phyloP scores from a whole-genome alignment of 1,140 invertebrate species.

The Spodoptera frugiperda region DNA sequence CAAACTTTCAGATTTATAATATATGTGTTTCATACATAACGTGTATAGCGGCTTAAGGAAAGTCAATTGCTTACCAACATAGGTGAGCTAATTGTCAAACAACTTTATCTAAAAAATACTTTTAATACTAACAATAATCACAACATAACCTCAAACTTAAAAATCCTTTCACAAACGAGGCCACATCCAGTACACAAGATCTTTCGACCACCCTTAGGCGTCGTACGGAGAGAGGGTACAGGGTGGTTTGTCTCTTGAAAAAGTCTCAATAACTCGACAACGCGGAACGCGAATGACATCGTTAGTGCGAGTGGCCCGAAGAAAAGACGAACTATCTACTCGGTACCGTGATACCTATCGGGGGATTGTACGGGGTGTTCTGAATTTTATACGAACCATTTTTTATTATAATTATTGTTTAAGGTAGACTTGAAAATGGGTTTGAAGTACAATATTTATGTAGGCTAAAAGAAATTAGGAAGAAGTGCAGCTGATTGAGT shows the following conservation, averaged over 20 bases:
- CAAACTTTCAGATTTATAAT: no score
- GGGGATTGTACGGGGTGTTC: conserved; percentile 67
- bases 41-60: no score
- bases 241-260: conserved; percentile 81
- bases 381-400: not conserved
- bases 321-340: conserved; percentile 85
- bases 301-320: conserved; percentile 82
- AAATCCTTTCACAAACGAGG: not conserved
- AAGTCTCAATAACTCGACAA: conserved; percentile 85
- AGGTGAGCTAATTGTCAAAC: no score
- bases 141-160: no score
- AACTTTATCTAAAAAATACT: no score
- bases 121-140: no score
- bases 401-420: not conserved
- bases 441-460: no score
- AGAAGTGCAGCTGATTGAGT: no score
- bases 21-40: no score
- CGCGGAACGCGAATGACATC: conserved; percentile 83
- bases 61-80: no score
- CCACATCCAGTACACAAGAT: conserved; percentile 56
- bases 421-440: no score
- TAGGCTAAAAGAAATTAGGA: no score
- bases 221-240: conserved; percentile 45
- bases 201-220: conserved; percentile 56
- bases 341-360: conserved; percentile 71